phyloP scores from a whole-genome alignment of 1,140 invertebrate genomes.

The Stegodyphus dumicola region DNA sequence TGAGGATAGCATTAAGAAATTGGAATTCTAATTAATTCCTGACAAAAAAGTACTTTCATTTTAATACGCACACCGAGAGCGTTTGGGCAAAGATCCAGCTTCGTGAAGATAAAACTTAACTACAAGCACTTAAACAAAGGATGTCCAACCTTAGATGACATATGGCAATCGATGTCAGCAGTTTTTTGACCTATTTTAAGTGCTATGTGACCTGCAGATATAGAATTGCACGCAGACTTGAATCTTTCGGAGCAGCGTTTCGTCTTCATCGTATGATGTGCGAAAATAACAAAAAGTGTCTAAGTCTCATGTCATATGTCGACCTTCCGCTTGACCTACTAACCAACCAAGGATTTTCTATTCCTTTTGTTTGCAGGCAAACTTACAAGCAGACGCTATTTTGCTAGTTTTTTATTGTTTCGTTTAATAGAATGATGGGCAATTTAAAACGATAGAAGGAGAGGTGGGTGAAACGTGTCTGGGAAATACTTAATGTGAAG shows the following conservation, averaged over 20 bases:
- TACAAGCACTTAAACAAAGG: background rate
- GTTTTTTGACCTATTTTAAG: conserved; percentile 15
- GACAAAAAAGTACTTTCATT: too few relatives aligned
- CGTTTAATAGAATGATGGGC: too few relatives aligned
- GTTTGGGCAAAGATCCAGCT: background rate
- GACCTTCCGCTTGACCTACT: conserved; percentile 31
- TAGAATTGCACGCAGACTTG: background rate
- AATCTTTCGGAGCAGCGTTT: background rate
- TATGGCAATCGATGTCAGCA: background rate
- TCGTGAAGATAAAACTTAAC: background rate
- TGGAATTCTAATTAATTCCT: too few relatives aligned
- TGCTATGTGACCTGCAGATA: background rate
- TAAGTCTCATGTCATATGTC: conserved; percentile 11
- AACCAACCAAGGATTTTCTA: conserved; percentile 21
- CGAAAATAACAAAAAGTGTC: background rate
- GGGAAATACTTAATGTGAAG: too few relatives aligned
- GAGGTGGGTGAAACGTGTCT: too few relatives aligned
- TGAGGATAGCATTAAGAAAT: too few relatives aligned
- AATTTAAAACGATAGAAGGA: too few relatives aligned
- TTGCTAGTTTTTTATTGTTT: too few relatives aligned
- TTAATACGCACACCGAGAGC: too few relatives aligned
- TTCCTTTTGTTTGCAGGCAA: conserved; percentile 4
- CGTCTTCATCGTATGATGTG: background rate
- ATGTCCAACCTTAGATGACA: background rate
- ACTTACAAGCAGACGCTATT: background rate